Conservation (phyloP, 2,113 vertebrate genomes). For the Cyanistes caeruleus region DNA sequence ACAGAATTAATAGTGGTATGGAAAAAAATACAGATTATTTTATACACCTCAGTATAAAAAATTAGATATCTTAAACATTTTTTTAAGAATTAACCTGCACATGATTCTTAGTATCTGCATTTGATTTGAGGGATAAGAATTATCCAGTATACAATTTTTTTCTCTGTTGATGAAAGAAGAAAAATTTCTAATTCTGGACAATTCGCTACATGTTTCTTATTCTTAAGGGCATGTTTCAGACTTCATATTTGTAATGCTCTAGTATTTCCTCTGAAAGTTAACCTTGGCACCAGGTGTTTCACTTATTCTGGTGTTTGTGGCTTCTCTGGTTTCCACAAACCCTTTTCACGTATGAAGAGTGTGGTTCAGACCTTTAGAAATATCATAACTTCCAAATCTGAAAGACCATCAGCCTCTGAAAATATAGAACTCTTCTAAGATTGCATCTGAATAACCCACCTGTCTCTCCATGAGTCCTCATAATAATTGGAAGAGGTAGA, state of each 20-base stretch:
- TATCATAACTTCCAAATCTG: neutral
- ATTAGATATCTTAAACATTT: neutral
- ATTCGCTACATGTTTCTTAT: neutral
- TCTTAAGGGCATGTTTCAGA: neutral
- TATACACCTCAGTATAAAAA: neutral
- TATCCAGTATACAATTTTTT: neutral
- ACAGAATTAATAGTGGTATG: neutral
- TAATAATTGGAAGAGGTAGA: neutral
- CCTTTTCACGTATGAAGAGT: neutral
- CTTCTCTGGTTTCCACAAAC: neutral
- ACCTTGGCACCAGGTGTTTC: neutral
- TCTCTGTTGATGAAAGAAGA: neutral
- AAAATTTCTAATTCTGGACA: neutral
- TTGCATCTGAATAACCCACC: neutral
- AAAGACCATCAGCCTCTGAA: neutral
- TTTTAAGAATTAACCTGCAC: neutral
- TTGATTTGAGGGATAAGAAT: neutral
- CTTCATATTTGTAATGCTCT: neutral
- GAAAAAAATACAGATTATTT: neutral
- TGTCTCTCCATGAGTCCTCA: neutral
- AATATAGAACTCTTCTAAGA: neutral
- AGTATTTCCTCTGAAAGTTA: neutral
- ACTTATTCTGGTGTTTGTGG: neutral
- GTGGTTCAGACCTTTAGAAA: neutral
- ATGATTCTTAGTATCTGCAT: neutral